Percentiles rank a stretch among this genome's conserved stretches.
Conservation (phyloP, 1,140 invertebrate genomes). For the Mactra quadrangularis region DNA sequence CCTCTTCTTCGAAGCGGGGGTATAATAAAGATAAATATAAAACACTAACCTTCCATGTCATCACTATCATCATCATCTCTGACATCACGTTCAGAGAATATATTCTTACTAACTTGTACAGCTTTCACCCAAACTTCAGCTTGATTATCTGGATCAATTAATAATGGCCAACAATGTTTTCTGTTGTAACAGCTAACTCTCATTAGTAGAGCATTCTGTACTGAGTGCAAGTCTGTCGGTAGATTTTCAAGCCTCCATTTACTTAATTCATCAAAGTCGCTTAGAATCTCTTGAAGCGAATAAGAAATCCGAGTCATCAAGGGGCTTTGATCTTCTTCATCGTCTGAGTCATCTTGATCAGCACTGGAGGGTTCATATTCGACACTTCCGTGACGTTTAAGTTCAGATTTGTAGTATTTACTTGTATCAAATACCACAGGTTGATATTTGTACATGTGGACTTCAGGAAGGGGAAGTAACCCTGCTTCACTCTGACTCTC, state of each 20-base stretch:
- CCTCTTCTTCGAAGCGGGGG: too few relatives aligned
- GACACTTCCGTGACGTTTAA: constrained; percentile 76
- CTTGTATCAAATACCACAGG: constrained; percentile 77
- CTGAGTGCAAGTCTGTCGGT: constrained; percentile 79
- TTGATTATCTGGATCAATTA: constrained; percentile 83
- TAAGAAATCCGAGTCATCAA: constrained; percentile 72
- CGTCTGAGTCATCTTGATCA: constrained; percentile 72
- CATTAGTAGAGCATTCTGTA: constrained; percentile 82
- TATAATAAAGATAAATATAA: too few relatives aligned
- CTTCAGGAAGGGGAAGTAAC: constrained; percentile 69
- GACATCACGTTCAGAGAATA: constrained; percentile 76
- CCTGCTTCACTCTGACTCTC: constrained; percentile 67
- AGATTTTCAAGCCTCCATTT: constrained; percentile 79
- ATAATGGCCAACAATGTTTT: constrained; percentile 81
- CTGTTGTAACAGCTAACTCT: constrained; percentile 78
- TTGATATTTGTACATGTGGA: constrained; percentile 76
- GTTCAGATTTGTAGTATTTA: constrained; percentile 79
- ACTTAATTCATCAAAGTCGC: constrained; percentile 81
- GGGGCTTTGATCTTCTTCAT: constrained; percentile 75
- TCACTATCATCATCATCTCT: constrained; percentile 63
- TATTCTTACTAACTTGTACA: constrained; percentile 74
- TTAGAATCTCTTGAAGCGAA: constrained; percentile 78
- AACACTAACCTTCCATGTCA: constrained; percentile 63
- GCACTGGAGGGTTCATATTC: constrained; percentile 69
- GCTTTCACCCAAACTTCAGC: constrained; percentile 80